A percentile compares a stretch with the other conserved stretches of the same genome.
Conservation (phyloP, 2,888 invertebrate species). For the Atrina japonica region DNA sequence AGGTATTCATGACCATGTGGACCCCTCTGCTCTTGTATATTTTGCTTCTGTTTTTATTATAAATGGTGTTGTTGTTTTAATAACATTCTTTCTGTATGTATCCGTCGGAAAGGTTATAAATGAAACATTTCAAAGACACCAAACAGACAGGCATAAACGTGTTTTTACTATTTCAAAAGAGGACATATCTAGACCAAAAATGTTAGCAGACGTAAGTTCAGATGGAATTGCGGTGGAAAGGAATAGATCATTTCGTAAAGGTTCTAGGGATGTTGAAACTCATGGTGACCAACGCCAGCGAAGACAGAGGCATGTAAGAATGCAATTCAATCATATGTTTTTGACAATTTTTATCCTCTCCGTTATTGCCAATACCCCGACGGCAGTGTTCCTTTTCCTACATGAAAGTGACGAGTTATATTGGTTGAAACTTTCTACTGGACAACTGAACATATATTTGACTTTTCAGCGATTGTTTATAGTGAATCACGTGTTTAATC, state of each 20-base stretch:
- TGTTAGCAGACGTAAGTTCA: background rate
- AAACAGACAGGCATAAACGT: background rate
- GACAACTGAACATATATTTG: slow-evolving; percentile 6
- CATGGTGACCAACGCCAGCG: background rate
- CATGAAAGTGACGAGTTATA: slow-evolving; percentile 4
- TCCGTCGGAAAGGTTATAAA: slow-evolving; percentile 18
- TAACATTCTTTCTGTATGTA: slow-evolving; percentile 16
- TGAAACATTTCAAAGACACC: slow-evolving; percentile 9
- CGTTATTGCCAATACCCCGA: slow-evolving; percentile 6
- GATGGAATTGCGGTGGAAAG: background rate
- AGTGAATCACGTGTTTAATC: slow-evolving; percentile 20
- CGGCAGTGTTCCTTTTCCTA: slow-evolving; percentile 13
- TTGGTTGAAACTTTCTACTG: background rate
- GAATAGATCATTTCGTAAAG: background rate
- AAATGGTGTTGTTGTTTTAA: background rate
- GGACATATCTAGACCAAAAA: background rate
- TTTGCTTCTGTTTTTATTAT: slow-evolving; percentile 18
- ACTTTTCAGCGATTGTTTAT: slow-evolving; percentile 17
- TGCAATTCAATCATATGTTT: slow-evolving; percentile 27
- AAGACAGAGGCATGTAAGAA: slow-evolving; percentile 9
- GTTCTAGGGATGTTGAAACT: background rate
- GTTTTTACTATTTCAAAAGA: no score
- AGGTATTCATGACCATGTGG: background rate
- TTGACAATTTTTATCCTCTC: slow-evolving; percentile 20
- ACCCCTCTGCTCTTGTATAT: background rate